Evolutionary conservation across 2,797 vertebrate genomes (phyloP).

Genomic region (Fratercula arctica): DNA sequence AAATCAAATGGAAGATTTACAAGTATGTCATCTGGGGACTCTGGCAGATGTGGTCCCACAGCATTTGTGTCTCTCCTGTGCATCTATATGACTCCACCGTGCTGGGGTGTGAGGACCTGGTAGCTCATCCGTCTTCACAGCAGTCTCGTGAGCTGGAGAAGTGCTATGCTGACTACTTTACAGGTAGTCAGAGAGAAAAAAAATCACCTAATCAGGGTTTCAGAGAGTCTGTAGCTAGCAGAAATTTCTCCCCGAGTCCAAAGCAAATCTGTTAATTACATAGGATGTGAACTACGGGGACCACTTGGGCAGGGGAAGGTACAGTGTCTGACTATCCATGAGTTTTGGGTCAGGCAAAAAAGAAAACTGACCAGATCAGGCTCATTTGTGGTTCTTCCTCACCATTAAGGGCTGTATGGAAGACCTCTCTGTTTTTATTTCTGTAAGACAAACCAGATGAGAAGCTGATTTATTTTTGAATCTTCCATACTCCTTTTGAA

Average conservation of each 20-base stretch:
- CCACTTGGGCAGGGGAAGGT: background rate
- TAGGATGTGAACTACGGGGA: background rate
- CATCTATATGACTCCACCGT: background rate
- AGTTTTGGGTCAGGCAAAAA: background rate
- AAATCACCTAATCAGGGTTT: background rate
- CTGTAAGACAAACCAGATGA: background rate
- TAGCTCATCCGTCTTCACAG: too few relatives aligned
- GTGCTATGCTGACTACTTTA: background rate
- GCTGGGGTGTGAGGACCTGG: background rate
- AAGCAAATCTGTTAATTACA: background rate
- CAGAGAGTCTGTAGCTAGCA: background rate
- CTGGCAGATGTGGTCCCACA: background rate
- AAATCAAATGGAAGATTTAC: background rate
- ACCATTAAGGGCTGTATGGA: background rate
- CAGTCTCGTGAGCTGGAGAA: background rate
- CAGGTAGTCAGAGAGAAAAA: background rate
- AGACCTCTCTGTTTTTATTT: background rate
- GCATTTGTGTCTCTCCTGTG: background rate
- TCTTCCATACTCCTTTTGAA: background rate
- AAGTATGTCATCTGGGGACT: background rate
- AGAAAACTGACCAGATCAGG: background rate
- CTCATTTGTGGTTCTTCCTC: background rate
- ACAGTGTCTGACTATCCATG: background rate
- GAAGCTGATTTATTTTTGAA: background rate
- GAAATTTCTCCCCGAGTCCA: background rate